Conservation (phyloP, 1,140 invertebrate species). For the Zaprionus camerounensis region DNA sequence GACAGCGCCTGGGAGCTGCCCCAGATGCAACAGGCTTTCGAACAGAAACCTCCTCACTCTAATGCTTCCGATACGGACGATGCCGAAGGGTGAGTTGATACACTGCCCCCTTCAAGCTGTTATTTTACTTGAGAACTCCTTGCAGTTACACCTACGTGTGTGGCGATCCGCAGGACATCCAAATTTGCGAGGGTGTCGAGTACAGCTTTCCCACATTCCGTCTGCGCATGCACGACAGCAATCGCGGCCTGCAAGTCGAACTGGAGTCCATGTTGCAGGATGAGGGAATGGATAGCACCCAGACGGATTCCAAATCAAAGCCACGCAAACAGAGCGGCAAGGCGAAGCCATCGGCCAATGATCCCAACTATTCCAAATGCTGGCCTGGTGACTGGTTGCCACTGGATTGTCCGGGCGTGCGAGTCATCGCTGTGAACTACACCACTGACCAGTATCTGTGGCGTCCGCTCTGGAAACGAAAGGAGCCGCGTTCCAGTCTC, state of each 20-base stretch:
- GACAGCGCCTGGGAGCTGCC: conserved; percentile 16
- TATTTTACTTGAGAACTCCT: background rate
- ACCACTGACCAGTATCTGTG: conserved; percentile 89
- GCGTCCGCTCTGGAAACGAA: conserved; percentile 88
- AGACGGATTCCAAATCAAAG: conserved; percentile 12
- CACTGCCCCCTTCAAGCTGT: background rate
- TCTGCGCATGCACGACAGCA: conserved; percentile 72
- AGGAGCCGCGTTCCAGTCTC: conserved; percentile 87
- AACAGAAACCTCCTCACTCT: conserved; percentile 14
- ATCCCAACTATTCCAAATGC: conserved; percentile 86
- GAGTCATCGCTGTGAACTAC: conserved; percentile 89
- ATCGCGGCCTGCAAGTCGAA: conserved; percentile 52
- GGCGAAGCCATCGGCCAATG: conserved; percentile 64
- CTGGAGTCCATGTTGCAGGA: conserved; percentile 66
- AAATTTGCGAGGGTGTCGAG: conserved; percentile 78
- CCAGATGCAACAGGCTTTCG: conserved; percentile 23
- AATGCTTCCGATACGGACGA: conserved; percentile 59
- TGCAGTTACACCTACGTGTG: conserved; percentile 68
- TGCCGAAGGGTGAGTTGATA: conserved; percentile 44
- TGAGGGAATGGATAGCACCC: conserved; percentile 16
- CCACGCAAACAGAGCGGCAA: conserved; percentile 30
- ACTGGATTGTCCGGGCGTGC: conserved; percentile 87
- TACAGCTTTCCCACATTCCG: conserved; percentile 83
- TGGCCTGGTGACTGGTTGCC: conserved; percentile 90
- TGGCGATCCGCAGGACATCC: conserved; percentile 67